Evolutionary conservation across 2,888 invertebrate genomes (phyloP), one percentile per base, ranked within the genome.

Genomic region (Drosophila anomalata): DNA sequence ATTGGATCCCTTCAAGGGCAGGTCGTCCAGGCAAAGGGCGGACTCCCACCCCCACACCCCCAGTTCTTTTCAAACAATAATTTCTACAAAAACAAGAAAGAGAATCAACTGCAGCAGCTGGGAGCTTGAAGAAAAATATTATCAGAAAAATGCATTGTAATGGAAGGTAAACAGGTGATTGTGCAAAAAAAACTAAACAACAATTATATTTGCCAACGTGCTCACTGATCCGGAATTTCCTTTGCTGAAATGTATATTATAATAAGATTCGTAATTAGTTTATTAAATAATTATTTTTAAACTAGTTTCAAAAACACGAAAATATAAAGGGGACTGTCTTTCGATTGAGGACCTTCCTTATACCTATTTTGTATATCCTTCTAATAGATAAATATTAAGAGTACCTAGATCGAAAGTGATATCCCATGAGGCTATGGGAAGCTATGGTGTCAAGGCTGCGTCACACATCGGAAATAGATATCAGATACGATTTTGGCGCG

Each of bases 111-210:
- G 29, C 59, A 57, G 44, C 70, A 33, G 48, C 50, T 42, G 52
- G 11, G 39, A 51, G 47, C 48, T 26, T 54, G 57, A 60, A 54
- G 71, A 55, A 46, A 65, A 58, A 60, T 53, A 66, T 65, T 72
- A 70, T 73, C 67, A 76, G 50, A 59, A 68, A 44, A 54, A 57
- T 77, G 77, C 65, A 81, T 70, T 80, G 73, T 80, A 77, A 75
- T 72, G 56, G 50, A 68, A 78, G 57, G 84, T 80, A 82, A 82
- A 79, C 82, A 85, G 73, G 75, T 71, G 78, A 82, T 82, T 75
- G 68, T 77, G 71, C 59, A 68, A 52, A 55, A 55, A 14, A 66
- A 61, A 65, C 71, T 52, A 39, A 70, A 61, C 63, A 58, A 58
- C 60, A 73, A 65, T 71, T 56, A 39, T 51, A 66, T 29, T 29